Percentiles rank a stretch among this genome's conserved stretches.
Evolutionary conservation across 37 sponge, comb jelly and placozoan genomes (phyloP).

Genomic region (Cladorhizidae sp.): DNA sequence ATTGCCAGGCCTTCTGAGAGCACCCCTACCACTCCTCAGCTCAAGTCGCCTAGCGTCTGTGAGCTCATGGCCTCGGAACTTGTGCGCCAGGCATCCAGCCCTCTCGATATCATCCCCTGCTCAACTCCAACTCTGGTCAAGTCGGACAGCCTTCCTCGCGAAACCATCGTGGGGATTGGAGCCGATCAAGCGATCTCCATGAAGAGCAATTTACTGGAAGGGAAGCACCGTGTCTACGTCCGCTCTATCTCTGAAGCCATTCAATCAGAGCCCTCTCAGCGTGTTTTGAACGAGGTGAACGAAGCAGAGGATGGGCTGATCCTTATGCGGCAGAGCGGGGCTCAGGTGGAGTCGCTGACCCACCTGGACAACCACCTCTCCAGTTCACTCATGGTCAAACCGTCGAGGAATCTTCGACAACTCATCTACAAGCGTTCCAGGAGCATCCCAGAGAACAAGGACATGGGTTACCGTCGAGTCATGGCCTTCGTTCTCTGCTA

Average conservation of each 20-base stretch:
- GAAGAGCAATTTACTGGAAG: not conserved
- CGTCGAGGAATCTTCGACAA: constrained; percentile 63
- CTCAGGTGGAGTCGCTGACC: not conserved
- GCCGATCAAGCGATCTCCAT: not conserved
- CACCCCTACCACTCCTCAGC: constrained; percentile 20
- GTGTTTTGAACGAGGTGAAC: constrained; percentile 11
- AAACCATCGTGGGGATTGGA: not conserved
- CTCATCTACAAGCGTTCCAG: constrained; percentile 73
- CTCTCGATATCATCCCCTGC: not conserved
- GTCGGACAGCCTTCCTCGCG: not conserved
- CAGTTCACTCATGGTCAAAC: constrained; percentile 22
- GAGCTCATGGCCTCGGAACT: constrained; percentile 9
- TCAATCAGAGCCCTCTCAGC: not conserved
- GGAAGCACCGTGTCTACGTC: not conserved
- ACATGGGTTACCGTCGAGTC: constrained; percentile 53
- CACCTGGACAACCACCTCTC: constrained; percentile 3
- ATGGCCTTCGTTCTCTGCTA: constrained; percentile 56
- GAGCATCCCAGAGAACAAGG: constrained; percentile 47
- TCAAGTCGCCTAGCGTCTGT: not conserved
- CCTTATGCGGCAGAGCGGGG: not conserved
- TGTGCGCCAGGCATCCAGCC: constrained; percentile 28
- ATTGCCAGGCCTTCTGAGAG: constrained; percentile 34
- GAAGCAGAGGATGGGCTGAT: constrained; percentile 25
- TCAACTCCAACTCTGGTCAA: not conserved
- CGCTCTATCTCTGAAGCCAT: constrained; percentile 14